These are phyloP conservation scores for Watsonalla binaria DNA, from an alignment of 2,888 invertebrate genomes.

Conservation along the genomic window DNA sequence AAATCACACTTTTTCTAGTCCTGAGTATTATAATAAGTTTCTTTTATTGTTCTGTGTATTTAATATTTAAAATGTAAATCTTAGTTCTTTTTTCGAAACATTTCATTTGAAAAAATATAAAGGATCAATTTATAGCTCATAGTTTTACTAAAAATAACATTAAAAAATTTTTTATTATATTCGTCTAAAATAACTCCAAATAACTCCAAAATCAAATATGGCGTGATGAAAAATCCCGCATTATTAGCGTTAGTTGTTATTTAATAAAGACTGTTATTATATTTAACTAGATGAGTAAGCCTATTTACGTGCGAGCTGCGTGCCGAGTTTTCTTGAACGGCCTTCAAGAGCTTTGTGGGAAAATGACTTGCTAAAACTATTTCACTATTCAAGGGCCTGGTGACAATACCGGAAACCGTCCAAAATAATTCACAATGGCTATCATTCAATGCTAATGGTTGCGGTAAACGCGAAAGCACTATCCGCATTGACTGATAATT, in stretches of 20 bases:
- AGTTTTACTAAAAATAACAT: too few species aligned
- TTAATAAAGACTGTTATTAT: constrained; percentile 21
- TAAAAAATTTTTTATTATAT: too few species aligned
- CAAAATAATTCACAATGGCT: not conserved
- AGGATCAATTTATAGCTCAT: too few species aligned
- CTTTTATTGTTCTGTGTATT: constrained; percentile 27
- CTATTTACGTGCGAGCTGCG: constrained; percentile 16
- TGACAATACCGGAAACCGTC: constrained; percentile 1
- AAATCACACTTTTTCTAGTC: constrained; percentile 44
- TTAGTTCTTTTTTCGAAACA: too few species aligned
- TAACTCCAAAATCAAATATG: not conserved
- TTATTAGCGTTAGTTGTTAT: constrained; percentile 22
- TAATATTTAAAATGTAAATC: too few species aligned
- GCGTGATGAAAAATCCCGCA: not conserved
- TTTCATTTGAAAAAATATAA: too few species aligned
- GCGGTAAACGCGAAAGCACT: not conserved
- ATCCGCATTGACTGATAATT: constrained; percentile 18
- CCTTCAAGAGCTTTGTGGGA: constrained; percentile 41
- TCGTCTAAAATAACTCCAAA: too few species aligned
- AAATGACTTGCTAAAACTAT: constrained; percentile 48
- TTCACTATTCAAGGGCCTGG: constrained; percentile 16
- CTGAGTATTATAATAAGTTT: constrained; percentile 52
- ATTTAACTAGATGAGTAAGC: constrained; percentile 15
- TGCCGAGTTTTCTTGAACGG: constrained; percentile 6
- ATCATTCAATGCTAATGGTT: not conserved